Percentiles rank a stretch among this genome's conserved stretches.
These are phyloP conservation scores for Bovichtus variegatus DNA, from an alignment of 2,797 vertebrate species.

Conservation along the genomic window DNA sequence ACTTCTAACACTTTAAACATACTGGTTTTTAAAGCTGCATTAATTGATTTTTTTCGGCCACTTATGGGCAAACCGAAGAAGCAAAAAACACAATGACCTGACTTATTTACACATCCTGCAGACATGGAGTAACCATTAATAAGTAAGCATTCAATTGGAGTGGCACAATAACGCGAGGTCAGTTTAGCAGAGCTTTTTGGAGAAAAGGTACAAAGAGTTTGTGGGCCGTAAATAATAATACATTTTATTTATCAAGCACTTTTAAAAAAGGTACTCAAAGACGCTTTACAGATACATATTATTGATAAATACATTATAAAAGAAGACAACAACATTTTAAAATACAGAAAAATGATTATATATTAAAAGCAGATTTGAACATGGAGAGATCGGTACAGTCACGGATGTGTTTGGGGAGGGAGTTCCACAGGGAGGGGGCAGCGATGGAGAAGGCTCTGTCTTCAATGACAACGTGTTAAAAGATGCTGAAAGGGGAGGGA, in stretches of 20 bases:
- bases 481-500: background rate
- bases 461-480: background rate
- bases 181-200: background rate
- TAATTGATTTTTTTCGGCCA: background rate
- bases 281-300: no score
- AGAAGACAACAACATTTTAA: no score
- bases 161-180: background rate
- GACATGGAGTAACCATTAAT: background rate
- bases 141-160: background rate
- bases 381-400: no score
- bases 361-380: no score
- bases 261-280: no score
- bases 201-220: slow-evolving; percentile 1
- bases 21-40: background rate
- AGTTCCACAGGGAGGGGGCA: no score
- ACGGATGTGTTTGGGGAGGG: no score
- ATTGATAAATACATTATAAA: no score
- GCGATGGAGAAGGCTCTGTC: no score
- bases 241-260: no score
- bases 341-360: no score
- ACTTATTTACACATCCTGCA: background rate
- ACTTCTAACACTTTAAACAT: background rate
- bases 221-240: background rate
- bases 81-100: background rate
- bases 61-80: background rate